phyloP scores from a whole-genome alignment of 2,797 vertebrate genomes.

The Gymnoscopelus microlampas region DNA sequence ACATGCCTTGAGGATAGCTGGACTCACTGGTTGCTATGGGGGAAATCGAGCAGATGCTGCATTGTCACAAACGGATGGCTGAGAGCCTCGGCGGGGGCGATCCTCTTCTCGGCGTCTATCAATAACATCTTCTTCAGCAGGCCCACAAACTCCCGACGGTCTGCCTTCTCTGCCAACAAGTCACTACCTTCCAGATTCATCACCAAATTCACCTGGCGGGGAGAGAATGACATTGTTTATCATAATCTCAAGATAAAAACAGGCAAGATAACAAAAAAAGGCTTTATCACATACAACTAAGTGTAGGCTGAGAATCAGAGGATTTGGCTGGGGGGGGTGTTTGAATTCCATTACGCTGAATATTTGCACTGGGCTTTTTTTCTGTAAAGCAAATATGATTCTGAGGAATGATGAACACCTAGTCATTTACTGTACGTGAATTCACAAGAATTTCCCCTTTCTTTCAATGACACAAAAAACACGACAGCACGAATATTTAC shows the following conservation, averaged over 20 bases:
- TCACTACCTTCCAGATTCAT: conserved; percentile 99
- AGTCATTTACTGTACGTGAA: background rate
- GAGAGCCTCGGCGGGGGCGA: conserved; percentile 91
- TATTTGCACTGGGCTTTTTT: background rate
- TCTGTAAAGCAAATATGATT: background rate
- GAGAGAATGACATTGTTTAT: conserved; percentile 8
- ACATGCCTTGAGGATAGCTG: conserved; percentile 1
- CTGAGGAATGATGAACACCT: conserved; percentile 10
- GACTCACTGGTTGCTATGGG: conserved; percentile 97
- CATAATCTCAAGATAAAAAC: background rate
- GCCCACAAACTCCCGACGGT: conserved; percentile 95
- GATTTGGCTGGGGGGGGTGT: background rate
- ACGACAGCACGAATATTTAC: conserved; percentile 8
- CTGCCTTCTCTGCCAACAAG: conserved; percentile 94
- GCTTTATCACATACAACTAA: background rate
- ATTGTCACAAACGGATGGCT: conserved; percentile 97
- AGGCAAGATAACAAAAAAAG: background rate
- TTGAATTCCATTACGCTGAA: background rate
- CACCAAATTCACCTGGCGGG: conserved; percentile 94
- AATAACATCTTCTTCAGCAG: conserved; percentile 98
- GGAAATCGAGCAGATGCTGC: conserved; percentile 98
- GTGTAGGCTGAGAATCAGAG: background rate
- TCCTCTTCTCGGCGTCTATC: conserved; percentile 95
- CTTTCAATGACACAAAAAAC: background rate
- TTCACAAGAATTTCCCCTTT: conserved; percentile 27